phyloP scores from a whole-genome alignment of 2,888 invertebrate genomes.

The Melipona beecheii region DNA sequence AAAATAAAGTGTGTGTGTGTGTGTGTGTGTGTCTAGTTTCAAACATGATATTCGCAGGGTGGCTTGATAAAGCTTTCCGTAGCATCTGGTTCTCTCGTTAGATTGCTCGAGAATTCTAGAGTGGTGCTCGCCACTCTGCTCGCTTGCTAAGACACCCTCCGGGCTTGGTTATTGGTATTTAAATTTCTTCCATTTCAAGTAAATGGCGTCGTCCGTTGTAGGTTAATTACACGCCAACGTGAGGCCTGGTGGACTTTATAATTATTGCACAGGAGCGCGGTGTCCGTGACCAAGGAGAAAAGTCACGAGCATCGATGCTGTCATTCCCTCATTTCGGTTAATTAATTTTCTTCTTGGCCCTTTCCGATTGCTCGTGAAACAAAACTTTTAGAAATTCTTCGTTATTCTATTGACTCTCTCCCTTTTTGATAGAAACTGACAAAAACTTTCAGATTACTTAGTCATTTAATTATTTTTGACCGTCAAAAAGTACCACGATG shows the following conservation, averaged over 20 bases:
- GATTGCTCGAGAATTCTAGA: constrained; percentile 59
- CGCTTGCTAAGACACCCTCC: constrained; percentile 55
- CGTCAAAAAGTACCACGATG: no score
- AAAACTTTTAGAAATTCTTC: constrained; percentile 3
- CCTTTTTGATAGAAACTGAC: no score
- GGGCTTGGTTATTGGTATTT: constrained; percentile 70
- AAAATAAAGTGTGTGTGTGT: constrained; percentile 24
- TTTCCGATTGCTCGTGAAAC: background rate
- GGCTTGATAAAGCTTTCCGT: constrained; percentile 62
- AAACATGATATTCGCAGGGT: constrained; percentile 31
- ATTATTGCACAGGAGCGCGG: constrained; percentile 50
- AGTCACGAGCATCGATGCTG: constrained; percentile 45
- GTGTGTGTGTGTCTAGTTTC: constrained; percentile 15
- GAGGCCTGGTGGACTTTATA: constrained; percentile 50
- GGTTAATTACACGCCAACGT: constrained; percentile 66
- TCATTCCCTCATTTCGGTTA: constrained; percentile 29
- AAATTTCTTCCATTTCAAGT: constrained; percentile 71
- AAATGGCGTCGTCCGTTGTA: constrained; percentile 60
- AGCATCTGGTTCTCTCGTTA: constrained; percentile 66
- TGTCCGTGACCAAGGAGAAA: constrained; percentile 40
- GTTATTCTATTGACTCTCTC: background rate
- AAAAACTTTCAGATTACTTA: no score
- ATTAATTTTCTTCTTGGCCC: constrained; percentile 35
- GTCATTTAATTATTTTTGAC: no score
- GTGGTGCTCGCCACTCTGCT: constrained; percentile 39